phyloP scores from a whole-genome alignment of 2,797 vertebrate genomes.

The Lutjanus campechanus region DNA sequence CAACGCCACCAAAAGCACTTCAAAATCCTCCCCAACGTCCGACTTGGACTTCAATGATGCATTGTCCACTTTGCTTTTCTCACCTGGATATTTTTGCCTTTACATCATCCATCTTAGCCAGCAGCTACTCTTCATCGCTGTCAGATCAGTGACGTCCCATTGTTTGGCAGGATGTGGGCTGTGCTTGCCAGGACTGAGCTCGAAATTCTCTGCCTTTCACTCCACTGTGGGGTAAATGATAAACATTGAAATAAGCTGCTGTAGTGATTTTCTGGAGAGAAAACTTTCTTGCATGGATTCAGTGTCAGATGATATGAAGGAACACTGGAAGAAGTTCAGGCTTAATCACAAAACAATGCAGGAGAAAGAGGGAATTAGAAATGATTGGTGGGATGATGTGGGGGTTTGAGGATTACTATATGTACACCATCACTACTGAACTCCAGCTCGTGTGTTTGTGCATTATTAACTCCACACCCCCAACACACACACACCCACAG shows the following conservation, averaged over 20 bases:
- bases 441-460: conserved; percentile 13
- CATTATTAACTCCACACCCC: conserved; percentile 64
- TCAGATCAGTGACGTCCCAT: no score
- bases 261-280: background rate
- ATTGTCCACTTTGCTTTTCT: no score
- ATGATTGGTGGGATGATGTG: conserved; percentile 6
- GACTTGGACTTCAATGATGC: no score
- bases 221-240: background rate
- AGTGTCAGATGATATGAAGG: background rate
- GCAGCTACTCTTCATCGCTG: no score
- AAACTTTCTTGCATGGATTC: background rate
- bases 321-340: no score
- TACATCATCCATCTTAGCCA: no score
- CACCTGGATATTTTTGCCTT: no score
- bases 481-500: background rate
- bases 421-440: conserved; percentile 7
- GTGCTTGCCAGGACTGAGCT: background rate
- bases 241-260: background rate
- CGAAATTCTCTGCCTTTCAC: background rate
- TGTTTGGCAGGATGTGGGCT: background rate
- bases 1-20: no score
- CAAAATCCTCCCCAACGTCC: no score
- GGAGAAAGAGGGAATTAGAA: background rate
- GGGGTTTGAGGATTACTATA: conserved; percentile 14
- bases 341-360: no score